Evolutionary conservation across 2,888 invertebrate species (phyloP).

Genomic region (Oxycera nigricornis): DNA sequence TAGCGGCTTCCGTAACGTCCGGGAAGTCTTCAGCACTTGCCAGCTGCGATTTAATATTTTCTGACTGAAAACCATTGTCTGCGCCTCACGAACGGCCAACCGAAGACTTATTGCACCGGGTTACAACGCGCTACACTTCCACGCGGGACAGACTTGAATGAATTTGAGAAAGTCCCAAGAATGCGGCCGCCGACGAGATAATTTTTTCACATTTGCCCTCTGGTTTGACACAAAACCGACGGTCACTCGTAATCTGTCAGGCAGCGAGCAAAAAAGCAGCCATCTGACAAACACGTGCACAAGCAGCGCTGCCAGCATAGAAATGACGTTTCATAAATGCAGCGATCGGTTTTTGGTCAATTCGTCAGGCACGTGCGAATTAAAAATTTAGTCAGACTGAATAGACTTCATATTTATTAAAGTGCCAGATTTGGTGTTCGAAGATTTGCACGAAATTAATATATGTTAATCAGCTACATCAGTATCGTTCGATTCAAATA

Average conservation of each 20-base stretch:
- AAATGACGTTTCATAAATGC: neutral
- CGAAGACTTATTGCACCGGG: neutral
- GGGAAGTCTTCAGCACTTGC: slow-evolving; percentile 11
- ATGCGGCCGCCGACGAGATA: neutral
- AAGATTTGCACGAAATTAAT: too few species aligned
- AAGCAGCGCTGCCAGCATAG: slow-evolving; percentile 19
- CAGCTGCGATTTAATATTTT: slow-evolving; percentile 31
- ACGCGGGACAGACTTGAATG: slow-evolving; percentile 6
- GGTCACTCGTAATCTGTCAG: slow-evolving; percentile 9
- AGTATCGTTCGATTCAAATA: too few species aligned
- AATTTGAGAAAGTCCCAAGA: neutral
- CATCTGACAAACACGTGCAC: slow-evolving; percentile 29
- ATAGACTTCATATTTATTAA: too few species aligned
- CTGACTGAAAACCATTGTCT: slow-evolving; percentile 41
- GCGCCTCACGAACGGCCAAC: neutral
- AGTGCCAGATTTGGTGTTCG: too few species aligned
- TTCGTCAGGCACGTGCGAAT: neutral
- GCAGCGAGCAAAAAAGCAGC: slow-evolving; percentile 7
- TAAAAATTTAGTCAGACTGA: too few species aligned
- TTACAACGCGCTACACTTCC: neutral
- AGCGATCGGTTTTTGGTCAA: neutral
- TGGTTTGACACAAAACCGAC: slow-evolving; percentile 30
- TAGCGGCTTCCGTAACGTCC: neutral
- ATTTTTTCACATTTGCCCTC: slow-evolving; percentile 22
- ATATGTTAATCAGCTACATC: too few species aligned